Percentiles rank a stretch among this genome's conserved stretches.
These are phyloP conservation scores for Xerus inauris DNA, from an alignment of 2,113 vertebrate genomes.

Conservation along the genomic window DNA sequence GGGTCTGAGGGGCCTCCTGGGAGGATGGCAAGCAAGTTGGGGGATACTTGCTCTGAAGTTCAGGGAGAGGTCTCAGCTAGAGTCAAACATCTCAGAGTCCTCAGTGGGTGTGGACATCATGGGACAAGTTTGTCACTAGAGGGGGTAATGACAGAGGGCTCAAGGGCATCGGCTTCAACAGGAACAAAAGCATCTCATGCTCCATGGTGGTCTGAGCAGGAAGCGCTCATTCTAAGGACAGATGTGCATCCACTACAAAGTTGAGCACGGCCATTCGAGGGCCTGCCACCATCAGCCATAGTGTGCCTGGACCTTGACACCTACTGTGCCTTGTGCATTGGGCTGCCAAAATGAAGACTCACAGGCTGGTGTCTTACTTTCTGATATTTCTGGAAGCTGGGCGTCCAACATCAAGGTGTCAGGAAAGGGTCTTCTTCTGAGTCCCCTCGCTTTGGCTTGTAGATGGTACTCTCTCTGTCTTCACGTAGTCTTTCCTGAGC, in stretches of 20 bases:
- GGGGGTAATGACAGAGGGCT: neutral
- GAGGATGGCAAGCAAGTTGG: neutral
- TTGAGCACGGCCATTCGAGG: neutral
- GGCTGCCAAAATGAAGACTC: neutral
- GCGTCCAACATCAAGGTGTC: neutral
- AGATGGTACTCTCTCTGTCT: accelerated
- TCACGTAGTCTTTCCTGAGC: accelerated
- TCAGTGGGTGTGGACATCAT: accelerated
- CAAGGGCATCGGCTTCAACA: too few relatives aligned
- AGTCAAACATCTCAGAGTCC: neutral
- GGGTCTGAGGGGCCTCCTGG: neutral
- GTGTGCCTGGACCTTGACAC: accelerated
- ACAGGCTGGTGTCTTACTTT: neutral
- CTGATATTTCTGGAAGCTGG: neutral
- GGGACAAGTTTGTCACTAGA: neutral
- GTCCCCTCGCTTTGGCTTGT: neutral
- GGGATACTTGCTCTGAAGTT: neutral
- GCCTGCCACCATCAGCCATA: neutral
- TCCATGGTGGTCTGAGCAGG: neutral
- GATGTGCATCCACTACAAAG: neutral
- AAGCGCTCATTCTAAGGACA: neutral
- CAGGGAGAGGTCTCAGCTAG: accelerated
- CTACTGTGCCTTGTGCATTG: too few relatives aligned
- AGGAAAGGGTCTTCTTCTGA: too few relatives aligned
- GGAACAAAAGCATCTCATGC: accelerated